Base-by-base conservation (phyloP, 2,113 vertebrate species). In the Fukomys damarensis region DNA sequence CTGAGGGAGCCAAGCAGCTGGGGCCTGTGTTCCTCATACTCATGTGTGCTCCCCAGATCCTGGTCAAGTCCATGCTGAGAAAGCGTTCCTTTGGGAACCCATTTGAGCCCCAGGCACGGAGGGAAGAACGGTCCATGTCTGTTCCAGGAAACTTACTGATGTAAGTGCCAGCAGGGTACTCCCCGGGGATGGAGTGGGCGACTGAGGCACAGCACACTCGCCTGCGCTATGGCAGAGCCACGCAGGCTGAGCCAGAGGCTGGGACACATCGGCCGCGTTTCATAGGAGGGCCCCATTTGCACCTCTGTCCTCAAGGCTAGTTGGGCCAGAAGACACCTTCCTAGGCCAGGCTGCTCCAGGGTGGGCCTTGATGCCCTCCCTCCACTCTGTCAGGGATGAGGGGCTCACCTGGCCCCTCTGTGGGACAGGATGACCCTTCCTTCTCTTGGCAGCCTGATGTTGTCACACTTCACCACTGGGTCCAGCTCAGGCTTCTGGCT, bases 11-110 rank as follows among this genome's bases (percentile, higher is more conserved):
- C 24, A 38, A 81, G 49, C 24, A 8, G 9, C 30, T 3, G 11
- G 74, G 28, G 30, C 77, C 65, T 14, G 1, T 12, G 70, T 41
- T 38, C 63, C 74, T 96, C 81, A 85, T 3, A 2, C 46, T 14
- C 22, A 38, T 0, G 0, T 79, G 26, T 95, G 56, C 63, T 76
- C 68, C 74, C 46, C 98, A 99, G 99, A 99, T 99, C 98, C 97
- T 99, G 72, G 99, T 99, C 49, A 99, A 99, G 98, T 99, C 99
- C 96, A 99, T 99, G 99, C 98, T 99, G 65, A 98, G 99, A 83
- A 99, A 99, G 95, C 99, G 99, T 59, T 99, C 99, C 95, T 99
- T 99, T 97, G 99, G 99, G 63, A 99, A 99, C 93, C 99, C 99
- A 0, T 99, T 99, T 0, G 99, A 99, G 97, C 98, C 98, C 41